Percentiles rank a stretch among this genome's conserved stretches.
These are phyloP conservation scores for Ceratina australensis DNA, from an alignment of 1,140 invertebrate species.

Conservation along the genomic window DNA sequence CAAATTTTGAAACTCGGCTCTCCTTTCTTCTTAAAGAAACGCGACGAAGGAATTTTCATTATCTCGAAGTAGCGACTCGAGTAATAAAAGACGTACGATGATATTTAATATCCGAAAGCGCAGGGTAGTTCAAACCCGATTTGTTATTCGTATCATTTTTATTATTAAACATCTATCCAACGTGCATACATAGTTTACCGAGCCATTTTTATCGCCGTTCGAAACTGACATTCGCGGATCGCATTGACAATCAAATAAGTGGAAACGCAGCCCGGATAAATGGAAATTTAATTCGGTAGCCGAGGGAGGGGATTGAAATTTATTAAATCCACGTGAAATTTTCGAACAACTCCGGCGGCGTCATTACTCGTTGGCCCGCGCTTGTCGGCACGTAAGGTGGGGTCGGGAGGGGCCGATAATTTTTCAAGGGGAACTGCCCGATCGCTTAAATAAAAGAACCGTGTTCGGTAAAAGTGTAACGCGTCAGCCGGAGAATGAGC, in stretches of 20 bases:
- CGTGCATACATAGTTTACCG: too few species aligned
- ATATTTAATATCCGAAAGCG: too few species aligned
- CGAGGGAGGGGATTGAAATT: background rate
- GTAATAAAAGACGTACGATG: background rate
- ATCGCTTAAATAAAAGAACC: slow-evolving; percentile 4
- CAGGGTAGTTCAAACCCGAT: too few species aligned
- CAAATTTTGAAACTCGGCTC: background rate
- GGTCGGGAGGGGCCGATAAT: background rate
- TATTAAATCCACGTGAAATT: slow-evolving; percentile 5
- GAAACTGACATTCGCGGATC: too few species aligned
- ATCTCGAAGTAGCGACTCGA: too few species aligned
- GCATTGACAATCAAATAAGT: background rate
- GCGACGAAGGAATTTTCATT: background rate
- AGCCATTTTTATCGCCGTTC: background rate
- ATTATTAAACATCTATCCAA: too few species aligned
- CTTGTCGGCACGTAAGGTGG: background rate
- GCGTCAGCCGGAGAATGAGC: slow-evolving; percentile 10
- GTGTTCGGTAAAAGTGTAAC: background rate
- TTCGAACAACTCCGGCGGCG: background rate
- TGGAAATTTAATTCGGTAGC: background rate
- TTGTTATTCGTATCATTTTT: too few species aligned
- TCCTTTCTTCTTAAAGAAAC: background rate
- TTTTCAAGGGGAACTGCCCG: background rate
- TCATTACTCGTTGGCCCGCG: background rate
- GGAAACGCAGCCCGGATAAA: background rate